Evolutionary conservation across 1,140 invertebrate species (phyloP).

Genomic region (Lamellibrachia luymesi): DNA sequence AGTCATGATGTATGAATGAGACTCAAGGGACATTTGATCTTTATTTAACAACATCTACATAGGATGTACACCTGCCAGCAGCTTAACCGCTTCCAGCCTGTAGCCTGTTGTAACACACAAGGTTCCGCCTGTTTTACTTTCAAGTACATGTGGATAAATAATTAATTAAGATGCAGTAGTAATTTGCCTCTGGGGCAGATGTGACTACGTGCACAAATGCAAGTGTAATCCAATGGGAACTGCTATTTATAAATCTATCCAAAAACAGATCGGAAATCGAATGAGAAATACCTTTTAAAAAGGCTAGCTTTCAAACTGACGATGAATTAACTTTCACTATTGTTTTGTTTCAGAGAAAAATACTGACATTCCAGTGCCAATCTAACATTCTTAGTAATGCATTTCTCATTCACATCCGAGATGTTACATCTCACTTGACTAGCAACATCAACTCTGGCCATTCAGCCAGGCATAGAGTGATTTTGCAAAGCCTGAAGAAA

Average conservation of each 20-base stretch:
- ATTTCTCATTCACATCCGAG: neutral
- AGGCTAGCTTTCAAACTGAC: neutral
- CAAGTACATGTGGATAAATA: neutral
- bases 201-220: neutral
- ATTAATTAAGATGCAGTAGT: neutral
- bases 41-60: constrained; percentile 2
- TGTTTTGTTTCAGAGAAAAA: neutral
- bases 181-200: neutral
- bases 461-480: neutral
- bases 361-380: neutral
- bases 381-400: neutral
- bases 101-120: neutral
- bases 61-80: neutral
- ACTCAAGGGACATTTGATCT: neutral
- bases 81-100: neutral
- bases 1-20: neutral
- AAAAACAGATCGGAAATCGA: neutral
- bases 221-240: neutral
- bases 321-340: neutral
- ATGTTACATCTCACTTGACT: neutral
- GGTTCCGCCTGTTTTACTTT: neutral
- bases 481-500: neutral
- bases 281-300: neutral
- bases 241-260: neutral
- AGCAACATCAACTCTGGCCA: neutral